phyloP scores from a whole-genome alignment of 1,140 invertebrate species.

The Daktulosphaira vitifoliae region DNA sequence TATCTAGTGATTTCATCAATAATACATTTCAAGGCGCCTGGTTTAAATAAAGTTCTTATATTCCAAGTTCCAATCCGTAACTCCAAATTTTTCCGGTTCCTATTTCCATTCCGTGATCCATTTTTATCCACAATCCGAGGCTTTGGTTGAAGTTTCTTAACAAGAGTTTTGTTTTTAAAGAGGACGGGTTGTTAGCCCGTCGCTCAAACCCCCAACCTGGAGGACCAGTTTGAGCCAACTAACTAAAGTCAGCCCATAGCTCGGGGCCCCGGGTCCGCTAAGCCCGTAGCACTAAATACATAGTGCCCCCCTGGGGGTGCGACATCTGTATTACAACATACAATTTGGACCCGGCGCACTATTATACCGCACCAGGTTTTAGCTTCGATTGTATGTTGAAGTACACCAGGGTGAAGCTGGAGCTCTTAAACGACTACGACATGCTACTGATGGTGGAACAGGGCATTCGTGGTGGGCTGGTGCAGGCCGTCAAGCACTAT shows the following conservation, averaged over 20 bases:
- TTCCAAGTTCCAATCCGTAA: slow-evolving; percentile 35
- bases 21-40: slow-evolving; percentile 29
- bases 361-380: too few species aligned
- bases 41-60: slow-evolving; percentile 29
- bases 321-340: too few species aligned
- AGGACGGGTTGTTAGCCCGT: not conserved
- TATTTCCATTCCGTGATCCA: not conserved
- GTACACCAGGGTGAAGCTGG: too few species aligned
- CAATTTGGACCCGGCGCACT: too few species aligned
- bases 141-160: not conserved
- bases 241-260: not conserved
- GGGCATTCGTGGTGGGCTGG: too few species aligned
- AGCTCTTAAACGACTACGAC: too few species aligned
- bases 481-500: too few species aligned
- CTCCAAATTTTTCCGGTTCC: not conserved
- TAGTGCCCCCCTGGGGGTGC: not conserved
- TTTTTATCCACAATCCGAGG: not conserved
- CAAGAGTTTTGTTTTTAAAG: not conserved
- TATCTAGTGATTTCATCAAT: slow-evolving; percentile 35
- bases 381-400: too few species aligned
- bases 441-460: too few species aligned
- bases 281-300: slow-evolving; percentile 6
- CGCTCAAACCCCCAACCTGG: not conserved
- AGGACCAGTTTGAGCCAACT: not conserved
- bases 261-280: slow-evolving; percentile 16